Conservation (phyloP, 2,797 vertebrate genomes). For the Apogon talboti region DNA sequence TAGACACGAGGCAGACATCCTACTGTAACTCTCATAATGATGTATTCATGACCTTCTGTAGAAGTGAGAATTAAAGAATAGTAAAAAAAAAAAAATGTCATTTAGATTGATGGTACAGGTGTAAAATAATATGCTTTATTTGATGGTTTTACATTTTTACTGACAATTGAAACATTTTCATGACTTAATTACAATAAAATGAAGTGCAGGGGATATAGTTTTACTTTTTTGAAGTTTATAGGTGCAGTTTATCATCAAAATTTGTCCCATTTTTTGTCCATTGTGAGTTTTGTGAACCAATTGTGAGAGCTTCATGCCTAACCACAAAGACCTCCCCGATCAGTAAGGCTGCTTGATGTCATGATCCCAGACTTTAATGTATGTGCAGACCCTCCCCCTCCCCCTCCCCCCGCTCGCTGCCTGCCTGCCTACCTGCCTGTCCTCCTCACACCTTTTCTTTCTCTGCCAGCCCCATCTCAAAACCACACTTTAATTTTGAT, state of each 20-base stretch:
- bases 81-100: constrained; percentile 16
- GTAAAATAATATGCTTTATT: not conserved
- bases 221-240: not conserved
- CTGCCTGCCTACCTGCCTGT: constrained; percentile 17
- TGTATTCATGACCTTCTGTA: constrained; percentile 45
- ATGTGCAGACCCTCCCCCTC: constrained; percentile 13
- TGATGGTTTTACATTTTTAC: not conserved
- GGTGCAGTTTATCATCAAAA: too few species aligned
- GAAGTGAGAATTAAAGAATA: constrained; percentile 33
- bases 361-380: constrained; percentile 61
- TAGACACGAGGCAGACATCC: constrained; percentile 38
- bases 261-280: too few species aligned
- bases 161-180: not conserved
- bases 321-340: constrained; percentile 11
- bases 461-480: constrained; percentile 63
- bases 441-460: constrained; percentile 50
- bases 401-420: not conserved
- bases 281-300: not conserved
- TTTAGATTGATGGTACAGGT: constrained; percentile 15
- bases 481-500: constrained; percentile 86
- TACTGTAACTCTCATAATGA: constrained; percentile 41
- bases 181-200: not conserved
- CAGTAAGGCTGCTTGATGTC: constrained; percentile 52
- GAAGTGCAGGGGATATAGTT: not conserved
- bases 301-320: constrained; percentile 13